Evolutionary conservation across 2,113 vertebrate genomes (phyloP), one percentile per base, ranked within the genome.

Genomic region (Ceyx cyanopectus): DNA sequence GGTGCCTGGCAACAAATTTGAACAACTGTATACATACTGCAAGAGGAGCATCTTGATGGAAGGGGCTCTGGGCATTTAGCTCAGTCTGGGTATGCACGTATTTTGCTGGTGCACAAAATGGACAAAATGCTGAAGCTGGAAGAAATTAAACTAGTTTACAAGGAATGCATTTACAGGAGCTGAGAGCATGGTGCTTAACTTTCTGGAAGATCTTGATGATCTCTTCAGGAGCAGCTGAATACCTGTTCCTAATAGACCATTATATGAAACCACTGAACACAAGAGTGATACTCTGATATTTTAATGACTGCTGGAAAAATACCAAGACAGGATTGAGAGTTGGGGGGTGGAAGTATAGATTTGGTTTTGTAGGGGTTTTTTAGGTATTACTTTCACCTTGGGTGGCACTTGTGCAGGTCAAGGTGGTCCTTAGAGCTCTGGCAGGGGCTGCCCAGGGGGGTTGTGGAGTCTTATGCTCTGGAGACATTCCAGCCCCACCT

Each of bases 1-100:
- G 57, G n/a, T 93, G 87, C 75, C 93, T 95, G 76, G 83, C 54
- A 97, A 67, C 66, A 95, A 83, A 79, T 56, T 58, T 82, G 77
- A 97, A 91, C 61, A 87, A 87, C 93, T 74, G 63, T 66, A 83
- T 34, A 91, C 57, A 70, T 62, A 81, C 23, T 11, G 4, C 30
- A 90, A 63, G 84, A 37, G 79, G 1, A 22, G 45, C 63, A 21
- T 86, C 53, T 74, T 67, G 46, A 76, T 86, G 62, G 73, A 96
- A 95, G 93, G 84, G 11, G 15, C 53, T 94, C 22, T 61, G 73
- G 81, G 79, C 13, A n/a, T 84, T 83, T 92, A 91, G 45, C 48
- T 96, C 56, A 74, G 18, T 34, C 29, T 81, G 12, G 27, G 18
- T 63, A 66, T 77, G 43, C 13, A 86, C 14, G 60, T 50, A 57